Conservation (phyloP, 2,888 invertebrate species). For the Drosophila neonasuta region DNA sequence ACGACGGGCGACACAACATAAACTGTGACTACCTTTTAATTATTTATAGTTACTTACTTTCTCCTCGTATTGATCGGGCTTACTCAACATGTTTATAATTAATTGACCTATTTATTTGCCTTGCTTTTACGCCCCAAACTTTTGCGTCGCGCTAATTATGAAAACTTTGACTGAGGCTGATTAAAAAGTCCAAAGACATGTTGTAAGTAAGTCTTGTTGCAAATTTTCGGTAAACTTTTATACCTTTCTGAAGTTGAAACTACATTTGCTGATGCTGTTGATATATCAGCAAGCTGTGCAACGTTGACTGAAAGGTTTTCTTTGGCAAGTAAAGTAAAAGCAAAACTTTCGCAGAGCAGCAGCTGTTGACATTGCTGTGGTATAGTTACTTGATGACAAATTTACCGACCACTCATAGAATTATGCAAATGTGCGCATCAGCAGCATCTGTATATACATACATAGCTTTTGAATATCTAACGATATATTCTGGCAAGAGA, state of each 20-base stretch:
- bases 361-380: conserved; percentile 39
- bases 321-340: conserved; percentile 5
- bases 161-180: conserved; percentile 13
- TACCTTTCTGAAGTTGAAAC: conserved; percentile 17
- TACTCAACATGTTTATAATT: background rate
- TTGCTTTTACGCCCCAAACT: background rate
- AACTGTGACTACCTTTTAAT: background rate
- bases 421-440: conserved; percentile 44
- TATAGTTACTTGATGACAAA: conserved; percentile 39
- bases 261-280: background rate
- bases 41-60: background rate
- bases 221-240: conserved; percentile 5
- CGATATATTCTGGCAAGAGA: background rate
- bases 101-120: background rate
- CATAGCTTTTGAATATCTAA: conserved; percentile 33
- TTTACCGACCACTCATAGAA: conserved; percentile 44
- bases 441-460: conserved; percentile 29
- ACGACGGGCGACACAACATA: too few species aligned
- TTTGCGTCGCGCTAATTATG: conserved; percentile 21
- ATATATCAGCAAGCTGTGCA: conserved; percentile 19
- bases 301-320: conserved; percentile 6
- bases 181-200: conserved; percentile 28
- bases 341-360: conserved; percentile 31
- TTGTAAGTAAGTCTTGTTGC: background rate
- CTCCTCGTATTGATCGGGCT: background rate